Evolutionary conservation across 2,888 invertebrate species (phyloP), one percentile per base, ranked within the genome.

Genomic region (Philaethria dido): DNA sequence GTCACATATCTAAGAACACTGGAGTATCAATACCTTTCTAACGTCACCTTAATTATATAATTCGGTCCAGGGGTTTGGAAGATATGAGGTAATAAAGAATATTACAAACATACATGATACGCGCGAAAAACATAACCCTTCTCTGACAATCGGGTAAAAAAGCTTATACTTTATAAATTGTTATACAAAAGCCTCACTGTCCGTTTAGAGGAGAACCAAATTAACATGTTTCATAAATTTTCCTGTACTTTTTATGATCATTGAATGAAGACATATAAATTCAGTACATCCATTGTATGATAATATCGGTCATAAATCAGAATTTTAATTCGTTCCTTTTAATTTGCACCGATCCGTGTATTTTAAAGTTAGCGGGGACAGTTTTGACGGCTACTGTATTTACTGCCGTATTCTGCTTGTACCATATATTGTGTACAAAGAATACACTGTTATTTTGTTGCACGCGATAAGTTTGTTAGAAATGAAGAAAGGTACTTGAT

Each of bases 281-380:
- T 70, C 69, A 74, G 66, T 69, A 68, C 80, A 77, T 78, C 78
- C 84, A 87, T 88, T 87, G 85, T 87, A 85, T 87, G 84, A 79
- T 84, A 85, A 86, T 86, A 81, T 81, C 74, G 78, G 76, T 77
- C 77, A 82, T 88, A 89, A 88, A 89, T 87, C 86, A 83, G 83
- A 77, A 77, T 78, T 80, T 81, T 82, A 80, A 83, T 84, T 84
- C 80, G 73, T 77, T 80, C 79, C 75, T 80, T 84, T 86, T 85
- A 84, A 86, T 85, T 86, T 85, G 78, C 72, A 76, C 80, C 82
- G 82, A 78, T 77, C 79, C 77, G 80, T 80, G 80, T 80, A 81
- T 84, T 79, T 78, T 80, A 79, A 77, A 74, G 72, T 79, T 78
- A 80, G 81, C 77, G 75, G 79, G 69, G 79, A 78, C 77, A 76